Evolutionary conservation across 2,888 invertebrate species (phyloP), one percentile per base, ranked within the genome.

Genomic region (Rhagium mordax): DNA sequence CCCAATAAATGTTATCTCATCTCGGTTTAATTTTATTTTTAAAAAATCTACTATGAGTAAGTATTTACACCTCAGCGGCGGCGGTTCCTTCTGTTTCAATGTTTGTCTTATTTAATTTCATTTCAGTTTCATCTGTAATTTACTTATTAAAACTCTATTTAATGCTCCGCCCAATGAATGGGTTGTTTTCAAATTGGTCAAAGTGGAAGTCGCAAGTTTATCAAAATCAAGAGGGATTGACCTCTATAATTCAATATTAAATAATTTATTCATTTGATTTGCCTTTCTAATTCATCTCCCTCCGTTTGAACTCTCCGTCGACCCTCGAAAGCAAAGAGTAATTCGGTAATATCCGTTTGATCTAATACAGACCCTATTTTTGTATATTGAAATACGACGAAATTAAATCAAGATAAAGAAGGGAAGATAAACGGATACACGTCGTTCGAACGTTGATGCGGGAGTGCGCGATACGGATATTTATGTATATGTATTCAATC

Each of bases 181-280:
- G 13, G 41, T 15, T 1, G 41, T n/a, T 41, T 41, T n/a, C 41
- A 41, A n/a, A 13, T 15, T 41, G 41, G n/a, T 41, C 41, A 41
- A n/a, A 41, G 41, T 41, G n/a, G 41, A 41, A 41, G 41, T 20
- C 7, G 53, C 20, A 53, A 24, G 20, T 24, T n/a, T 53, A n/a
- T 21, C 20, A 53, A 59, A 33, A 59, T 15, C 33, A 33, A 29
- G 15, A 13, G 2, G 29, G 29, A 33, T 59, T 10, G 24, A 59
- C 59, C 59, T 20, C 59, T 59, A 33, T 59, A 16, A 29, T 33
- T 33, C 59, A 16, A 33, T 59, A 59, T n/a, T 33, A 29, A 29
- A 33, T 33, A 33, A 59, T 59, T 16, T 59, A 59, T 59, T 57
- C 55, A 59, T 59, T 59, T 33, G 59, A 59, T 59, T 59, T 59